A percentile compares a stretch with the other conserved stretches of the same genome.
Conservation (phyloP, 2,113 vertebrate species). For the Chloropsis hardwickii region DNA sequence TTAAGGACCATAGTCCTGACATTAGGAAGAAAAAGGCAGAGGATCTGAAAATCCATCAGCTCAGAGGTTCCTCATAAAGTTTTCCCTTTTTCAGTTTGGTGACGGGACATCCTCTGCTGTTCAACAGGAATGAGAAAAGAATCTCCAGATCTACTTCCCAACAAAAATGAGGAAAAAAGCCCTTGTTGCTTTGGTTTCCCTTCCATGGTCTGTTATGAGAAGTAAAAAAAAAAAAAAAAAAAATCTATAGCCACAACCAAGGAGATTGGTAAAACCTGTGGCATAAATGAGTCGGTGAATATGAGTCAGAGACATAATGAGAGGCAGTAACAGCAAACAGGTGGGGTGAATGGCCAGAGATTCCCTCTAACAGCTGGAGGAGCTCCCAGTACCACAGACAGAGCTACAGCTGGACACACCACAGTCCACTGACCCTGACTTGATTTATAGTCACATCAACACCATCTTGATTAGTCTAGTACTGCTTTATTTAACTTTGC, state of each 20-base stretch:
- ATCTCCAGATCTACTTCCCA: background rate
- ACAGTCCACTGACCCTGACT: background rate
- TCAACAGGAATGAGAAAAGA: background rate
- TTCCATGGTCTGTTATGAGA: background rate
- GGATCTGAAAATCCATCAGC: background rate
- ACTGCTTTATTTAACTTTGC: background rate
- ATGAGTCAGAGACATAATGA: background rate
- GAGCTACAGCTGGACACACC: fast-evolving
- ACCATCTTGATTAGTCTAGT: background rate
- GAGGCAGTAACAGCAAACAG: background rate
- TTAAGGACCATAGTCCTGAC: background rate
- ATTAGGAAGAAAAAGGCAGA: background rate
- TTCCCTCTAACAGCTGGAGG: background rate
- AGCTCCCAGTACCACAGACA: background rate
- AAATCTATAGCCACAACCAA: background rate
- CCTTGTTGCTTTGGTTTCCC: background rate
- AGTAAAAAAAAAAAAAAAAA: background rate
- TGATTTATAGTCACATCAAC: background rate
- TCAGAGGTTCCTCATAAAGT: background rate
- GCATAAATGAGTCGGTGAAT: background rate
- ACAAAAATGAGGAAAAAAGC: background rate
- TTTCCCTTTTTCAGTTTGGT: background rate
- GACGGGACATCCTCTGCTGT: background rate
- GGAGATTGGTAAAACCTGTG: background rate
- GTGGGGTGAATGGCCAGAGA: background rate